Percentiles rank a stretch among this genome's conserved stretches.
Evolutionary conservation across 2,888 invertebrate species (phyloP).

Genomic region (Paralinhomoeus sp.): DNA sequence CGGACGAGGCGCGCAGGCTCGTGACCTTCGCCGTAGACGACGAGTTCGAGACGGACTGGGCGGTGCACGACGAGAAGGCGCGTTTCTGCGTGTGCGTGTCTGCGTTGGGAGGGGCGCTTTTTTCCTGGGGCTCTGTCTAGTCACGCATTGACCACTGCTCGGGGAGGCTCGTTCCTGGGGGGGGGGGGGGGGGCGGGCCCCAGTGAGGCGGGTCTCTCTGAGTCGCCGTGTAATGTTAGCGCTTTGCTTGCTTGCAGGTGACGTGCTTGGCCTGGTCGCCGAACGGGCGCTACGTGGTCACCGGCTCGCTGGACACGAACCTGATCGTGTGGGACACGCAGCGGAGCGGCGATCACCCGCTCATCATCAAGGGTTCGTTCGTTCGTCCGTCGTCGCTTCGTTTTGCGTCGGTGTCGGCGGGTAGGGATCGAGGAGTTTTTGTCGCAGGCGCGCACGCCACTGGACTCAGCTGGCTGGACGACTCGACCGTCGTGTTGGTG

Average conservation of each 20-base stretch:
- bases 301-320: constrained; percentile 76
- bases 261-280: constrained; percentile 32
- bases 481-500: constrained; percentile 63
- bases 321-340: constrained; percentile 77
- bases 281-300: constrained; percentile 61
- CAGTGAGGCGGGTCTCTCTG: no score
- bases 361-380: constrained; percentile 16
- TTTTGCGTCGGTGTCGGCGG: not conserved
- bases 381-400: not conserved
- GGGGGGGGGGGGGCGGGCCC: no score
- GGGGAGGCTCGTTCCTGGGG: no score
- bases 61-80: constrained; percentile 63
- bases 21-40: constrained; percentile 15
- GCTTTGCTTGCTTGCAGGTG: constrained; percentile 9
- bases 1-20: constrained; percentile 51
- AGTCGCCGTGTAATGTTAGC: no score
- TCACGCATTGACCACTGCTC: no score
- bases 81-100: no score
- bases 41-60: constrained; percentile 48
- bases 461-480: constrained; percentile 66
- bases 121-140: no score
- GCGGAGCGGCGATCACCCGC: constrained; percentile 40
- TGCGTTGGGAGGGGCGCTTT: no score
- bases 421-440: no score
- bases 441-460: constrained; percentile 77